Evolutionary conservation across 2,888 invertebrate genomes (phyloP).

Genomic region (Bimastos eiseni): DNA sequence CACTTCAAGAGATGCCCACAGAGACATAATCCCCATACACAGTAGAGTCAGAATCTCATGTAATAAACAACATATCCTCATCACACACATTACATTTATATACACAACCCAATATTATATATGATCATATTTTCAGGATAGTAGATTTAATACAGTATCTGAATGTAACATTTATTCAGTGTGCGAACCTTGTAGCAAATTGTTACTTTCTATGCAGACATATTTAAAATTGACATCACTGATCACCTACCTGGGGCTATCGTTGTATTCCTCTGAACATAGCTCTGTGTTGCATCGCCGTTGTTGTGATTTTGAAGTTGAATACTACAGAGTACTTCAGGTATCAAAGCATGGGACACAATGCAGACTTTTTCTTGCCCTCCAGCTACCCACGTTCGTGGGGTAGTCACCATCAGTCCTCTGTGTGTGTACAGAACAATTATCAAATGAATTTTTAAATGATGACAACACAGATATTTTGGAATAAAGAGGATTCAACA

Average conservation of each 20-base stretch:
- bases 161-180: too few relatives aligned
- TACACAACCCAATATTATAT: too few relatives aligned
- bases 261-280: background rate
- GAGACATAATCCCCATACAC: too few relatives aligned
- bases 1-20: too few relatives aligned
- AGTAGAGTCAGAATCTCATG: too few relatives aligned
- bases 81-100: too few relatives aligned
- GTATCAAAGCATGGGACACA: constrained; percentile 29
- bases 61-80: too few relatives aligned
- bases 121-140: too few relatives aligned
- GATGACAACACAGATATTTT: background rate
- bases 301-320: background rate
- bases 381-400: constrained; percentile 19
- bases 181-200: too few relatives aligned
- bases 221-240: background rate
- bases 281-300: background rate
- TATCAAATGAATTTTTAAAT: background rate
- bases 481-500: background rate
- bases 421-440: background rate
- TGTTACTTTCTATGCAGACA: too few relatives aligned
- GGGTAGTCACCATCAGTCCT: constrained; percentile 26
- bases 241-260: background rate
- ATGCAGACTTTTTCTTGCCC: constrained; percentile 29
- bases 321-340: constrained; percentile 20
- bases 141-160: too few relatives aligned